These are phyloP conservation scores for Xerus inauris DNA, from an alignment of 2,113 vertebrate genomes.

Conservation along the genomic window DNA sequence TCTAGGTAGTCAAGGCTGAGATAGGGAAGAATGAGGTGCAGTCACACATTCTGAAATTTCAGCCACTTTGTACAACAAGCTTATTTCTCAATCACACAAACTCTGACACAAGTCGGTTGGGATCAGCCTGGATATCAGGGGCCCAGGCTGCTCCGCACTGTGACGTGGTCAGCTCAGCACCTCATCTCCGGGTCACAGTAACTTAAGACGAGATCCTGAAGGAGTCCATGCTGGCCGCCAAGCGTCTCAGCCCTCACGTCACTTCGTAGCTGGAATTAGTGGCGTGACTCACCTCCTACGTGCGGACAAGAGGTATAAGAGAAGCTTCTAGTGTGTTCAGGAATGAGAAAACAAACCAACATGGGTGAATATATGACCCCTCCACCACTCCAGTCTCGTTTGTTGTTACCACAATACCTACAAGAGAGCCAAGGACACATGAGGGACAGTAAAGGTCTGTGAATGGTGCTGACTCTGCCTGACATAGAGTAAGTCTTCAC, in stretches of 20 bases:
- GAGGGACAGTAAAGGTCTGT: not conserved
- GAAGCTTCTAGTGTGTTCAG: not conserved
- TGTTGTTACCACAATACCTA: not conserved
- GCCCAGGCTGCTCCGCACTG: not conserved
- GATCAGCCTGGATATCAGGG: not conserved
- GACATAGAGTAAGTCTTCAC: not conserved
- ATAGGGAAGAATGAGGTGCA: not conserved
- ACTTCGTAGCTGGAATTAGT: not conserved
- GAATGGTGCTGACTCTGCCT: not conserved
- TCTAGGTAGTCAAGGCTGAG: not conserved
- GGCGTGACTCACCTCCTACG: not conserved
- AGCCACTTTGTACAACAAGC: not conserved
- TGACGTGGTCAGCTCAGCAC: not conserved
- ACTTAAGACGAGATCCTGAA: not conserved
- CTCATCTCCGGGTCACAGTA: not conserved
- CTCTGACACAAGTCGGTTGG: not conserved
- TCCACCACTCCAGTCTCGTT: not conserved
- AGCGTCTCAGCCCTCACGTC: not conserved
- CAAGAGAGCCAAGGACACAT: not conserved
- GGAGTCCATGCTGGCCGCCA: not conserved
- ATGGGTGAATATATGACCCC: not conserved
- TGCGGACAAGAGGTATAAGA: not conserved
- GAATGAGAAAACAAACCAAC: not conserved
- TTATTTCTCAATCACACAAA: not conserved
- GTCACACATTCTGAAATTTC: not conserved